Base-by-base conservation (phyloP, 2,888 invertebrate species). In the Drosophila imparisetae region DNA sequence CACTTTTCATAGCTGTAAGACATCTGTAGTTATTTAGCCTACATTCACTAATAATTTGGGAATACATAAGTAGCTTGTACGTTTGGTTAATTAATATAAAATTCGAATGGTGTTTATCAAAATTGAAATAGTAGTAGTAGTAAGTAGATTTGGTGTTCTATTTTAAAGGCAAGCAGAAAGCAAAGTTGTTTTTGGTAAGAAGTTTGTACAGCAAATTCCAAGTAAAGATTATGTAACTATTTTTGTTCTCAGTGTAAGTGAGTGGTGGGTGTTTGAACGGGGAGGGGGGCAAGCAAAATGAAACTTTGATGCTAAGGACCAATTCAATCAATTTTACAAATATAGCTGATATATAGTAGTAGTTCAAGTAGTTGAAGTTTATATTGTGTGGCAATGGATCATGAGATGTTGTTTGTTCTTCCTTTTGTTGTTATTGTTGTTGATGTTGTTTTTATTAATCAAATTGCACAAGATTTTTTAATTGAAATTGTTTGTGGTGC, bases 401-500 rank as follows among this genome's bases (percentile, higher is more conserved):
- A 81, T 86, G 83, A 84, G 67, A 86, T 83, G 78, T 84, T 67
- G 49, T 71, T 63, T 61, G 76, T 57, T 73, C 21, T 45, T 45
- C 1, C n/a, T n/a, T n/a, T 24, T 36, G 6, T 42, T 36, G 53
- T 34, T 45, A 7, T 52, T 29, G 29, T 49, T 81, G 75, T 82
- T 68, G 38, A 80, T 68, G 42, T 66, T 57, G 18, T 50, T 65
- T 71, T 52, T 75, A n/a, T 54, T 66, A 60, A 72, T 65, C 75
- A 75, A 83, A 84, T 86, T 69, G 63, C 62, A 45, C 21, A 64
- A 15, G 55, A 67, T 83, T 77, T 55, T 67, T 69, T 38, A 50
- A 36, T 65, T 57, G 24, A 59, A 59, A 62, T 40, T 60, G 48
- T 24, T 60, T 59, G 27, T 59, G 11, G 15, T 77, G 73, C 21